Percentiles rank a stretch among this genome's conserved stretches.
These are phyloP conservation scores for Corella eumyota DNA, from an alignment of 23 tunicate genomes.

Conservation along the genomic window DNA sequence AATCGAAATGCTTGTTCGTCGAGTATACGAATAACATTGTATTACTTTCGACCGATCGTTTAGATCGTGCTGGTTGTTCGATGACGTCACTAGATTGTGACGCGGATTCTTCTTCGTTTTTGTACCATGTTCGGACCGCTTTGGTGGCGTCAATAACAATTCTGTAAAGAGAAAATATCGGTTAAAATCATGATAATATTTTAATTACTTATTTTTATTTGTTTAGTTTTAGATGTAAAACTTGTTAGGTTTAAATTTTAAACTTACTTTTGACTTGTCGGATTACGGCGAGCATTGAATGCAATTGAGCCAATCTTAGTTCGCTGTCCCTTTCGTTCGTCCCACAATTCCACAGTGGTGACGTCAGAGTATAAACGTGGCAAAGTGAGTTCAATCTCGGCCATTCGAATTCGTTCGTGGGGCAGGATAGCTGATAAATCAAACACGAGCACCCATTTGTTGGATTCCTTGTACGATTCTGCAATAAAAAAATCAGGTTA, in stretches of 20 bases:
- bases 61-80: not conserved
- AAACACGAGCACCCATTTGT: slow-evolving; percentile 16
- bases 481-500: slow-evolving; percentile 1
- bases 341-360: slow-evolving; percentile 19
- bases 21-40: slow-evolving; percentile 52
- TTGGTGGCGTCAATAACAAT: slow-evolving; percentile 15
- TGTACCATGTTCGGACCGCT: slow-evolving; percentile 33
- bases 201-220: no score
- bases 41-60: no score
- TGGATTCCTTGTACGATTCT: slow-evolving; percentile 25
- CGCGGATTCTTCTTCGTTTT: not conserved
- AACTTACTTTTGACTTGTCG: slow-evolving; percentile 11
- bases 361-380: not conserved
- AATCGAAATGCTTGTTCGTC: slow-evolving; percentile 17
- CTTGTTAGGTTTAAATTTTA: no score
- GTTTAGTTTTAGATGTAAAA: no score
- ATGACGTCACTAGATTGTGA: not conserved
- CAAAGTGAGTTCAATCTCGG: slow-evolving; percentile 18
- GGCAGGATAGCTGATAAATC: slow-evolving; percentile 28
- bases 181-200: no score
- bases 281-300: slow-evolving; percentile 1
- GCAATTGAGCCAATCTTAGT: slow-evolving; percentile 14
- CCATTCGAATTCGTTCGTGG: slow-evolving; percentile 36
- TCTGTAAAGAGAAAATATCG: slow-evolving; percentile 7
- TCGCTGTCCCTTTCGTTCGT: slow-evolving; percentile 7